Percentiles rank a stretch among this genome's conserved stretches.
These are phyloP conservation scores for Aradophagus sp. DNA, from an alignment of 1,140 invertebrate species.

Conservation along the genomic window DNA sequence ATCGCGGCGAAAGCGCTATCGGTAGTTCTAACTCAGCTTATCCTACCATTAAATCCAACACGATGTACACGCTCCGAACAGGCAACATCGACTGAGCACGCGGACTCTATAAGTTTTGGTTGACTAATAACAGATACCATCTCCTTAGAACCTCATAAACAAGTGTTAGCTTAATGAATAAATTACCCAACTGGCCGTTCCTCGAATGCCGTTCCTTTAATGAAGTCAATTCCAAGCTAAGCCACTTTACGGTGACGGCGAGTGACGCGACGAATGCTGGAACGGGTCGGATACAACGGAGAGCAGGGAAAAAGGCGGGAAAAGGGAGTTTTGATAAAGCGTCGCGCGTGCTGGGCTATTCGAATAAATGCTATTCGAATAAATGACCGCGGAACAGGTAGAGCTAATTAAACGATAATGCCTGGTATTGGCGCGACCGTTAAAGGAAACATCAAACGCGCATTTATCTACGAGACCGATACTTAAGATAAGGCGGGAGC, in stretches of 20 bases:
- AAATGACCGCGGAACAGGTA: conserved; percentile 53
- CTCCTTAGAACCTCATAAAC: conserved; percentile 22
- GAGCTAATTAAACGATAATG: conserved; percentile 69
- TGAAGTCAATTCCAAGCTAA: too few species aligned
- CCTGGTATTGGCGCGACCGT: conserved; percentile 44
- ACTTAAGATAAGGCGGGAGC: conserved; percentile 60
- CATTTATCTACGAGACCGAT: conserved; percentile 55
- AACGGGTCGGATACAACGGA: too few species aligned
- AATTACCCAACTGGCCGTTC: conserved; percentile 25
- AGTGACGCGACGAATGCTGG: too few species aligned
- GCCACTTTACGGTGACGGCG: too few species aligned
- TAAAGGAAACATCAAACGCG: conserved; percentile 62
- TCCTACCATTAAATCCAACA: conserved; percentile 28
- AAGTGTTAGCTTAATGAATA: conserved; percentile 40
- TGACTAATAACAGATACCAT: conserved; percentile 30
- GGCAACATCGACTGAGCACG: conserved; percentile 10
- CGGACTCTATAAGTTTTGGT: conserved; percentile 25
- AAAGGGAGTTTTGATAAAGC: too few species aligned
- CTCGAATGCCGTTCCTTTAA: too few species aligned
- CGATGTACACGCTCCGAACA: conserved; percentile 5
- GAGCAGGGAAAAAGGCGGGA: too few species aligned
- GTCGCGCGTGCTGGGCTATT: conserved; percentile 58
- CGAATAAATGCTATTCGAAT: too few species aligned
- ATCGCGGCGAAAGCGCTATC: conserved; percentile 6
- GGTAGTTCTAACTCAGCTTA: conserved; percentile 11